Conservation (phyloP, 1,140 invertebrate species). For the Metaphire vulgaris region DNA sequence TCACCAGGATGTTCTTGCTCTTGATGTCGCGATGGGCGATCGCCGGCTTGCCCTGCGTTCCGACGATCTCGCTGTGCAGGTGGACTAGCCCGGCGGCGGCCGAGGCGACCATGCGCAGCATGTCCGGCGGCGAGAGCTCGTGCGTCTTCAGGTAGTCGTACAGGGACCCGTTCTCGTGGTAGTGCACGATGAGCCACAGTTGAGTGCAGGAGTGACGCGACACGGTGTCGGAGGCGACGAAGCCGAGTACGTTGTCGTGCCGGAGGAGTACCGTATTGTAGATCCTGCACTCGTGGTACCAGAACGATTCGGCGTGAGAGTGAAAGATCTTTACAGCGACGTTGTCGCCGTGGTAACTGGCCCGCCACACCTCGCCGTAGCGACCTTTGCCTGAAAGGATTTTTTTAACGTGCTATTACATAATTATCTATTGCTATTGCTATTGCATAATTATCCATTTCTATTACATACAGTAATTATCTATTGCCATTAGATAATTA, state of each 20-base stretch:
- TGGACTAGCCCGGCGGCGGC: conserved; percentile 88
- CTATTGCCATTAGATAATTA: too few relatives aligned
- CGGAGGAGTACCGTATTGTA: conserved; percentile 80
- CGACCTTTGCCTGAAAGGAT: conserved; percentile 68
- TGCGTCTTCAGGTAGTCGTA: conserved; percentile 65
- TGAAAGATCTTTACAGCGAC: conserved; percentile 89
- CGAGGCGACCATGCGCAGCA: conserved; percentile 82
- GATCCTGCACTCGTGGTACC: conserved; percentile 81
- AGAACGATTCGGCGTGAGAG: conserved; percentile 77
- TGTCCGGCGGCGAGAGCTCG: conserved; percentile 58
- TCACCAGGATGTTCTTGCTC: conserved; percentile 92
- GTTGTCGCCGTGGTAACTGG: conserved; percentile 75
- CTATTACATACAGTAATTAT: too few relatives aligned
- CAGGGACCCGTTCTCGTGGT: conserved; percentile 83
- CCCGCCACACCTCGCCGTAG: conserved; percentile 81
- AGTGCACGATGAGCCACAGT: conserved; percentile 84
- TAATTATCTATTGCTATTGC: too few relatives aligned
- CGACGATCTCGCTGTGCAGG: conserved; percentile 51
- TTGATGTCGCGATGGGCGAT: conserved; percentile 95
- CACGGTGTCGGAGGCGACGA: conserved; percentile 35
- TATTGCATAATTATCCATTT: too few relatives aligned
- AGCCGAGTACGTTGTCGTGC: conserved; percentile 83
- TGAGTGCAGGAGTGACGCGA: conserved; percentile 59
- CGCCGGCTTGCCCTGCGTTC: conserved; percentile 72
- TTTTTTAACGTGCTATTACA: too few relatives aligned